phyloP scores from a whole-genome alignment of 1,140 invertebrate genomes.

The Triops cancriformis region DNA sequence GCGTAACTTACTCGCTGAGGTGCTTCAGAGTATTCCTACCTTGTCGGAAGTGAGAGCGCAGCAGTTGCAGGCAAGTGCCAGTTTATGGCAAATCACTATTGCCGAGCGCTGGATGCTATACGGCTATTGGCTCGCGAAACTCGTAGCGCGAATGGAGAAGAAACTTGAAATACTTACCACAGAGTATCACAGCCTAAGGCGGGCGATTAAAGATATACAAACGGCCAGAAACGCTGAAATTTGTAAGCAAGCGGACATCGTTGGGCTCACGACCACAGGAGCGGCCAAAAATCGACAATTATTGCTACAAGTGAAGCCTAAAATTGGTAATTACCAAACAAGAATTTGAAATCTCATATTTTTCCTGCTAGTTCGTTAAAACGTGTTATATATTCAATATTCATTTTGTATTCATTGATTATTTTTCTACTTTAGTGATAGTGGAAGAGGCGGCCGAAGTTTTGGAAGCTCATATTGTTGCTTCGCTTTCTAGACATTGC shows the following conservation, averaged over 20 bases:
- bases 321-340: slow-evolving; percentile 43
- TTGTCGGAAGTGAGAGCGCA: not conserved
- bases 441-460: slow-evolving; percentile 85
- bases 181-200: not conserved
- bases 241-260: slow-evolving; percentile 38
- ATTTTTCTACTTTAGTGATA: slow-evolving; percentile 44
- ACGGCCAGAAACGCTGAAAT: slow-evolving; percentile 35
- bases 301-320: slow-evolving; percentile 49
- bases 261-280: slow-evolving; percentile 70
- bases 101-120: not conserved
- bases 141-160: not conserved
- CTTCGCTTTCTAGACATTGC: slow-evolving; percentile 57
- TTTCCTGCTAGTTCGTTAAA: no score
- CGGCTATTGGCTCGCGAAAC: not conserved
- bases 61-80: not conserved
- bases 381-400: no score
- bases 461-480: slow-evolving; percentile 63
- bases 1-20: not conserved
- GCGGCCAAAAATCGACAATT: slow-evolving; percentile 56
- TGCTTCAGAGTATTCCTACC: slow-evolving; percentile 17
- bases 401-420: not conserved
- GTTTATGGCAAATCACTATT: not conserved
- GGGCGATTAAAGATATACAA: slow-evolving; percentile 37
- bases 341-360: no score
- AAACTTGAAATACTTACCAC: not conserved